These are phyloP conservation scores for Steinernema carpocapsae DNA, from an alignment of 2,888 invertebrate species.

Conservation along the genomic window DNA sequence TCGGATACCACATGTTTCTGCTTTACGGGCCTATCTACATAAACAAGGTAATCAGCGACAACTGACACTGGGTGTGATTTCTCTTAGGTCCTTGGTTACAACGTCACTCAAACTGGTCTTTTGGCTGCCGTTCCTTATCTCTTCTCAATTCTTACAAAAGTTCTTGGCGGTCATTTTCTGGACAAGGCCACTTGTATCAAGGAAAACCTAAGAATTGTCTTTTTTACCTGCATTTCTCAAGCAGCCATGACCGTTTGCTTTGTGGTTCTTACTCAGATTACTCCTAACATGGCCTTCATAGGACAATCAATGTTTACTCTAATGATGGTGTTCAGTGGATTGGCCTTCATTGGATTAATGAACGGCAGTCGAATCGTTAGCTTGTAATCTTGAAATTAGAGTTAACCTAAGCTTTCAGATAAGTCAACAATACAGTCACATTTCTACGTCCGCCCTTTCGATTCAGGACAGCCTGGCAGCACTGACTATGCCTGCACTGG, in stretches of 20 bases:
- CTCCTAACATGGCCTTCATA: slow-evolving; percentile 18
- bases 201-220: slow-evolving; percentile 44
- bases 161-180: slow-evolving; percentile 13
- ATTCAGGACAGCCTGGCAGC: slow-evolving; percentile 36
- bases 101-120: slow-evolving; percentile 18
- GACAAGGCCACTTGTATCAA: slow-evolving; percentile 33
- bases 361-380: slow-evolving; percentile 55
- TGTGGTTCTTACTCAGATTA: slow-evolving; percentile 46
- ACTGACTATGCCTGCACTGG: slow-evolving; percentile 26
- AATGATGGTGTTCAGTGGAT: slow-evolving; percentile 53
- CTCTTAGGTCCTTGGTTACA: not conserved
- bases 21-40: slow-evolving; percentile 36
- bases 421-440: slow-evolving; percentile 35
- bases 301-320: slow-evolving; percentile 58
- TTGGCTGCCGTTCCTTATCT: not conserved
- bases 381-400: not conserved
- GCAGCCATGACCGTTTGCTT: slow-evolving; percentile 53
- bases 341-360: slow-evolving; percentile 58
- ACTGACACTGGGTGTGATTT: not conserved
- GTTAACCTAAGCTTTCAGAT: slow-evolving; percentile 10
- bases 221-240: slow-evolving; percentile 52
- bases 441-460: slow-evolving; percentile 33
- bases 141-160: slow-evolving; percentile 12
- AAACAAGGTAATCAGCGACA: slow-evolving; percentile 29
- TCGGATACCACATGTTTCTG: slow-evolving; percentile 31